Evolutionary conservation across 1,140 invertebrate species (phyloP), one percentile per base, ranked within the genome.

Genomic region (Agrypnia vestita): DNA sequence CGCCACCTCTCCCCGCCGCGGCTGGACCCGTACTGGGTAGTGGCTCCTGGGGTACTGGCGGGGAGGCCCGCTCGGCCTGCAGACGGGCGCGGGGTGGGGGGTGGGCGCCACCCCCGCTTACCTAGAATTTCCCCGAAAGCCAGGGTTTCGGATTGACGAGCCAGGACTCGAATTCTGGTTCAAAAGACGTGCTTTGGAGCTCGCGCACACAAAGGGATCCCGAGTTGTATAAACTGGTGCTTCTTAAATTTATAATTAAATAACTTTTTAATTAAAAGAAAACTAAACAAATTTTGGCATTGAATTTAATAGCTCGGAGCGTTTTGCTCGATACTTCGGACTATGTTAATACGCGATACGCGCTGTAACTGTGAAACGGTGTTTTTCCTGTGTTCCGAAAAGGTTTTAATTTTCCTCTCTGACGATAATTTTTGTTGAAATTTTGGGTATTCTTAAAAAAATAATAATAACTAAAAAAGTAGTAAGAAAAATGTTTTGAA

Each of bases 111-210:
- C 71, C 71, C 56, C 71, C 71, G 71, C 49, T 55, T 74, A 56
- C 71, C 67, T 71, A 71, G 67, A 71, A 71, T 71, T 71, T 71
- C 67, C 67, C 67, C 46, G 49, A 71, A 71, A 74, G 64, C 51
- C 51, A 55, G 71, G 71, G 71, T 74, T 74, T 74, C 71, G 43
- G 71, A 74, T 74, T 74, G 71, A 74, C 71, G 71, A 74, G 71
- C 71, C 35, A 74, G 13, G 71, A 56, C 71, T 74, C 71, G 44
- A 74, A 74, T 74, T 56, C 53, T 74, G 71, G 13, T 74, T 74
- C 71, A 74, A 74, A 73, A 74, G 53, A 74, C 56, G 71, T 74
- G 13, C 49, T 25, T 15, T 35, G 13, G 3, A 21, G 17, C 15
- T n/a, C 25, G 56, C 25, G 25, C 17, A 35, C 43, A 56, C 43